Conservation (phyloP, 53 echinoderm and acorn worm species). For the Astropecten irregularis region DNA sequence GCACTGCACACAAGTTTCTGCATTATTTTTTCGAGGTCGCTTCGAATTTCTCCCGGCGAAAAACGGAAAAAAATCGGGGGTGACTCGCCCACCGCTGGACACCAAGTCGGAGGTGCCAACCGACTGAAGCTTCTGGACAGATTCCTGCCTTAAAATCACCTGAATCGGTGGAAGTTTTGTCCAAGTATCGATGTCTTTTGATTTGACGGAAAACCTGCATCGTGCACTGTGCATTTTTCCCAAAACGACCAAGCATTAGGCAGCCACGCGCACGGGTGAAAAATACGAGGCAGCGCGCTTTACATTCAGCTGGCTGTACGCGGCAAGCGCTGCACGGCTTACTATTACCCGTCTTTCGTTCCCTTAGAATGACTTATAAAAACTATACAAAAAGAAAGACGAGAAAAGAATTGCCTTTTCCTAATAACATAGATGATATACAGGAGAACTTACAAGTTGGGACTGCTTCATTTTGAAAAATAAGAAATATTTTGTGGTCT, state of each 20-base stretch:
- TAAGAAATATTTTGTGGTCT: too few species aligned
- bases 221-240: constrained; percentile 49
- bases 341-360: constrained; percentile 7
- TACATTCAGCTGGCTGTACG: constrained; percentile 10
- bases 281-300: constrained; percentile 39
- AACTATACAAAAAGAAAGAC: not conserved
- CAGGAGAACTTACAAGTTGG: too few species aligned
- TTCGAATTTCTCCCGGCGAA: constrained; percentile 6
- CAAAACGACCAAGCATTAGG: constrained; percentile 58
- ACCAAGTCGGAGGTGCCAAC: not conserved
- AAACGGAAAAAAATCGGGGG: not conserved
- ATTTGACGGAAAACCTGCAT: constrained; percentile 46
- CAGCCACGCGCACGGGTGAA: constrained; percentile 53
- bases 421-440: too few species aligned
- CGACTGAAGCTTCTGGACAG: not conserved
- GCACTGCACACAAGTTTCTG: constrained; percentile 34
- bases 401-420: too few species aligned
- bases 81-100: not conserved
- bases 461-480: too few species aligned
- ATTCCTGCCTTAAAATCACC: not conserved
- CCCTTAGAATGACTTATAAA: not conserved
- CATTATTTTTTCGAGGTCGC: constrained; percentile 37
- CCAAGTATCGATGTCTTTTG: constrained; percentile 43
- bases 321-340: constrained; percentile 23
- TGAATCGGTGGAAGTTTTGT: constrained; percentile 5